A percentile compares a stretch with the other conserved stretches of the same genome.
Conservation (phyloP, 2,888 invertebrate species). For the Leptopterna dolabrata region DNA sequence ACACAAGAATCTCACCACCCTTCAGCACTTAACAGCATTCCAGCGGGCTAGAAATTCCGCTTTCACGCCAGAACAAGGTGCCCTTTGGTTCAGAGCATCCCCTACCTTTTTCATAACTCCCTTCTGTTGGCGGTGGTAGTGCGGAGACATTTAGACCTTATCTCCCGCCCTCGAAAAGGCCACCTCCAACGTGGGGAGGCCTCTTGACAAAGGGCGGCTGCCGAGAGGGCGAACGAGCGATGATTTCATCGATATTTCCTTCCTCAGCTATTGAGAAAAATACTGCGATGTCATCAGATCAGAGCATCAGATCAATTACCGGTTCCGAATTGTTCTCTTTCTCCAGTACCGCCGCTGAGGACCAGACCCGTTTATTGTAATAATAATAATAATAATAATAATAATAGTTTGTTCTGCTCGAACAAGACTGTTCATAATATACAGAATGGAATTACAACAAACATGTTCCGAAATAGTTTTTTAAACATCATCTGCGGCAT, state of each 20-base stretch:
- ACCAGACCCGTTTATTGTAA: not conserved
- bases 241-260: conserved; percentile 30
- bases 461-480: too few species aligned
- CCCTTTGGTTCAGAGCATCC: conserved; percentile 8
- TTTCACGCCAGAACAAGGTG: not conserved
- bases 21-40: too few species aligned
- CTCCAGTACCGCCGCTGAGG: not conserved
- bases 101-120: not conserved
- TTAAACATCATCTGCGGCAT: too few species aligned
- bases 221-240: not conserved
- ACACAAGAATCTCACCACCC: too few species aligned
- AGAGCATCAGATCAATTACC: not conserved
- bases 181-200: not conserved
- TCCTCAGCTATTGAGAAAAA: conserved; percentile 1
- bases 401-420: too few species aligned
- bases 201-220: not conserved
- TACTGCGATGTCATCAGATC: conserved; percentile 34
- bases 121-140: not conserved
- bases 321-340: not conserved
- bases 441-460: too few species aligned
- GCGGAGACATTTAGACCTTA: conserved; percentile 22
- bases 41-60: not conserved
- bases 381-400: too few species aligned
- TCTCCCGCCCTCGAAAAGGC: conserved; percentile 8
- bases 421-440: too few species aligned